Conservation (phyloP, 2,888 invertebrate species). For the Drosophila buzzatii region DNA sequence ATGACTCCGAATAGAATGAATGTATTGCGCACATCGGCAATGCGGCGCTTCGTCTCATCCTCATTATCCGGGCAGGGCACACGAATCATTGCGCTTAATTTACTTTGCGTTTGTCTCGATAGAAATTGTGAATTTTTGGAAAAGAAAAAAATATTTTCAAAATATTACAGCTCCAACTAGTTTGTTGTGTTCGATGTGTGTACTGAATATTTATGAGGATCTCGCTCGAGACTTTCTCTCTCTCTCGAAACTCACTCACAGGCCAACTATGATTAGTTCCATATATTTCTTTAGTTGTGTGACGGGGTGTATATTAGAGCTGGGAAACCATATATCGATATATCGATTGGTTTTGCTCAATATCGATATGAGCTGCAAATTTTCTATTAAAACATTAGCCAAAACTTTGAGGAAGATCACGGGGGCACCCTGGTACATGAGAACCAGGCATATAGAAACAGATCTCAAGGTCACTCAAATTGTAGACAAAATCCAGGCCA, state of each 20-base stretch:
- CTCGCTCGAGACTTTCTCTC: too few relatives aligned
- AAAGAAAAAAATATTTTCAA: slow-evolving; percentile 2
- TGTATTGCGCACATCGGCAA: slow-evolving; percentile 1
- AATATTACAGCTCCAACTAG: slow-evolving; percentile 7
- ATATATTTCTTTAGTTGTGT: too few relatives aligned
- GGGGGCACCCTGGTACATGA: too few relatives aligned
- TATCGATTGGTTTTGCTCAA: too few relatives aligned
- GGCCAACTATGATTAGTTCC: not conserved
- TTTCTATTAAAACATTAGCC: too few relatives aligned
- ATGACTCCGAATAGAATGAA: slow-evolving; percentile 20
- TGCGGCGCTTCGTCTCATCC: slow-evolving; percentile 5
- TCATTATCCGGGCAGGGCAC: slow-evolving; percentile 4
- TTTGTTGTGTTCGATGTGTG: slow-evolving; percentile 6
- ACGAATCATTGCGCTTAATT: slow-evolving; percentile 12
- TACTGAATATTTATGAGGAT: slow-evolving; percentile 1
- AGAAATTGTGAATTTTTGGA: not conserved
- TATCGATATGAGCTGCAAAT: too few relatives aligned
- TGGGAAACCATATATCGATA: too few relatives aligned
- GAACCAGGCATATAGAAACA: too few relatives aligned
- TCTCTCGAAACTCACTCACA: fast-evolving
- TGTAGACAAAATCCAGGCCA: too few relatives aligned
- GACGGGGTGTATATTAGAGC: too few relatives aligned
- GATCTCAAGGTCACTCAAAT: too few relatives aligned
- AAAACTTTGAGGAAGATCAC: too few relatives aligned
- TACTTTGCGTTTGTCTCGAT: not conserved